Conservation (phyloP, 2,888 invertebrate genomes). For the Phaonia tiefii region DNA sequence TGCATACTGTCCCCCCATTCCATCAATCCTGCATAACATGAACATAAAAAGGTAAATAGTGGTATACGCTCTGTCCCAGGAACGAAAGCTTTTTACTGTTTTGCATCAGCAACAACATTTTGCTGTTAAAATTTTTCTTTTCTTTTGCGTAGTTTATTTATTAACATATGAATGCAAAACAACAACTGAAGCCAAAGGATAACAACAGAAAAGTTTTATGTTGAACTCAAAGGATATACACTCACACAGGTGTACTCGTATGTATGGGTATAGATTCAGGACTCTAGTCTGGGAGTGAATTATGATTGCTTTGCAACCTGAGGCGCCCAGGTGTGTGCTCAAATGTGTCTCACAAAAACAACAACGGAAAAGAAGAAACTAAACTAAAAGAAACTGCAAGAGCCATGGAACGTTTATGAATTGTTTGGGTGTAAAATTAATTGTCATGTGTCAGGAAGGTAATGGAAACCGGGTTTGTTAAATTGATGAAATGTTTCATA, state of each 20-base stretch:
- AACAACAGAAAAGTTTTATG: neutral
- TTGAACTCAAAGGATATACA: neutral
- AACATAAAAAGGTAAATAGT: too few species aligned
- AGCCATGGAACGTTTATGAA: too few species aligned
- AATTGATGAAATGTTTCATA: too few species aligned
- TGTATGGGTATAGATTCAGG: neutral
- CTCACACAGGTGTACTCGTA: neutral
- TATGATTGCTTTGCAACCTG: neutral
- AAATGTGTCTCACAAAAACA: too few species aligned
- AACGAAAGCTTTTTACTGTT: neutral
- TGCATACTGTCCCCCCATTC: too few species aligned
- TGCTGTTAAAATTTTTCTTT: conserved; percentile 6
- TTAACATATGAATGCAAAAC: conserved; percentile 11
- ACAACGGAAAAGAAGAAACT: too few species aligned
- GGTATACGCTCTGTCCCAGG: too few species aligned
- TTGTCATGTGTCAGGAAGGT: too few species aligned
- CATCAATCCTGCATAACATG: too few species aligned
- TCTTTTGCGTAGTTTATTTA: neutral
- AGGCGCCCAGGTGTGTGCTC: neutral
- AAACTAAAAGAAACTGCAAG: too few species aligned
- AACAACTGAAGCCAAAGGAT: neutral
- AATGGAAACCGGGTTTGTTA: too few species aligned
- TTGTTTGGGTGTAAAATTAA: too few species aligned
- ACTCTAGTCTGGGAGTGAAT: neutral
- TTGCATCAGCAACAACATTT: conserved; percentile 13